These are phyloP conservation scores for Sarcophaga rosellei DNA, from an alignment of 2,888 invertebrate species.

Conservation along the genomic window DNA sequence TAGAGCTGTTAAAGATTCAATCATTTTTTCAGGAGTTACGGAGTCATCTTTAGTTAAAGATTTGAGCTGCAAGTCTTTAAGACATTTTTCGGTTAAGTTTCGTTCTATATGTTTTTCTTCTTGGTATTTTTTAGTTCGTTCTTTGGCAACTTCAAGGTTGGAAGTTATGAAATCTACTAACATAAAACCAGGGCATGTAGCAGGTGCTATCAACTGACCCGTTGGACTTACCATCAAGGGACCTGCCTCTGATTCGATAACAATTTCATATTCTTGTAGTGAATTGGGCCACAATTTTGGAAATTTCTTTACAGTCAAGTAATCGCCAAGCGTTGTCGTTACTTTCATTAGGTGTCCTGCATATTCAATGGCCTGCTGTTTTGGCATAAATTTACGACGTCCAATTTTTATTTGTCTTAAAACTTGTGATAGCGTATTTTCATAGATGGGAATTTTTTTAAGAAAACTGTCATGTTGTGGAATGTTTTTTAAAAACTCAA, in stretches of 20 bases:
- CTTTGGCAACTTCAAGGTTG: slow-evolving; percentile 88
- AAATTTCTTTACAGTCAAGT: slow-evolving; percentile 85
- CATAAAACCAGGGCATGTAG: slow-evolving; percentile 93
- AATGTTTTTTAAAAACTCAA: slow-evolving; percentile 92
- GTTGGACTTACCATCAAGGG: slow-evolving; percentile 96
- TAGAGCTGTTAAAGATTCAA: slow-evolving; percentile 89
- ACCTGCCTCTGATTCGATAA: slow-evolving; percentile 90
- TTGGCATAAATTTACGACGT: slow-evolving; percentile 94
- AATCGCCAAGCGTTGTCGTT: slow-evolving; percentile 92
- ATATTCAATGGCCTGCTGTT: slow-evolving; percentile 92
- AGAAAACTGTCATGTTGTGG: slow-evolving; percentile 88
- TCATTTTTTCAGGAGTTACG: slow-evolving; percentile 94
- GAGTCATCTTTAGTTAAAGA: slow-evolving; percentile 94
- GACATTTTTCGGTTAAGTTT: slow-evolving; percentile 86
- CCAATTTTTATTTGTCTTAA: slow-evolving; percentile 92
- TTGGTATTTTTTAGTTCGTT: slow-evolving; percentile 83
- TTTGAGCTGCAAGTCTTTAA: slow-evolving; percentile 85
- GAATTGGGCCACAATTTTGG: slow-evolving; percentile 88
- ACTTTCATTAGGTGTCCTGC: slow-evolving; percentile 91
- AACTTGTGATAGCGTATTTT: slow-evolving; percentile 91
- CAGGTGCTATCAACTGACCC: slow-evolving; percentile 95
- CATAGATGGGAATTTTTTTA: slow-evolving; percentile 90
- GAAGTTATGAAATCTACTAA: slow-evolving; percentile 91
- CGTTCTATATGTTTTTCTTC: slow-evolving; percentile 91
- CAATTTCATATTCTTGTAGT: slow-evolving; percentile 84